Evolutionary conservation across 1,140 invertebrate genomes (phyloP), one percentile per base, ranked within the genome.

Genomic region (Bombus superbus): DNA sequence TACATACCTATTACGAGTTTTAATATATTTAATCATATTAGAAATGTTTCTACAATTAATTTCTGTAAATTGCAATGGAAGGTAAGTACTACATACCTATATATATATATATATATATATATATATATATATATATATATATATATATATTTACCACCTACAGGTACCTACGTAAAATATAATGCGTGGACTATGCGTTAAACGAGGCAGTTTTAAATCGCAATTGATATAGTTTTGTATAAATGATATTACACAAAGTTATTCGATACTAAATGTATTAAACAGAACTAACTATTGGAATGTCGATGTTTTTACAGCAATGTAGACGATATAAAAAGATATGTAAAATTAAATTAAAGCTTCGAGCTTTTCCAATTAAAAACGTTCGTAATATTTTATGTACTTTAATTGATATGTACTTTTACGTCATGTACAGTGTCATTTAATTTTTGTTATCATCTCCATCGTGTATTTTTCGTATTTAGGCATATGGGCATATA

Each of bases 1-100:
- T 53, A 53, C 18, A 53, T 53, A 22, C 47, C 13, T 42, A 22
- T 59, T 79, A 28, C 35, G 40, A 66, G 22, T 44, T 66, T 79
- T 42, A 38, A 79, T 79, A 40, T 18, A 15, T 18, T 38, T 47
- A 11, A 69, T 68, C 44, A 28, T 35, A 35, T 69, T 80, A 53
- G 13, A 80, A 53, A 25, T 11, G 32, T 25, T n/a, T 35, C 0
- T 40, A 22, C 2, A n/a, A 18, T 32, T 72, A 72, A 81, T 42
- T 71, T 59, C 42, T 32, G 64, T 57, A 59, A 72, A 72, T 71
- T 72, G 9, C 38, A 57, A 3, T 42, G 44, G 28, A 71, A 81
- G 79, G 79, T 81, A 81, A 81, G 79, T 81, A 62, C 18, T 53
- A 22, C 18, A 53, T 53, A 53, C 47, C 18, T 53, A 53, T 53